Percentiles rank a stretch among this genome's conserved stretches.
Conservation (phyloP, 64 coral and sea anemone genomes). For the Pocillopora verrucosa region DNA sequence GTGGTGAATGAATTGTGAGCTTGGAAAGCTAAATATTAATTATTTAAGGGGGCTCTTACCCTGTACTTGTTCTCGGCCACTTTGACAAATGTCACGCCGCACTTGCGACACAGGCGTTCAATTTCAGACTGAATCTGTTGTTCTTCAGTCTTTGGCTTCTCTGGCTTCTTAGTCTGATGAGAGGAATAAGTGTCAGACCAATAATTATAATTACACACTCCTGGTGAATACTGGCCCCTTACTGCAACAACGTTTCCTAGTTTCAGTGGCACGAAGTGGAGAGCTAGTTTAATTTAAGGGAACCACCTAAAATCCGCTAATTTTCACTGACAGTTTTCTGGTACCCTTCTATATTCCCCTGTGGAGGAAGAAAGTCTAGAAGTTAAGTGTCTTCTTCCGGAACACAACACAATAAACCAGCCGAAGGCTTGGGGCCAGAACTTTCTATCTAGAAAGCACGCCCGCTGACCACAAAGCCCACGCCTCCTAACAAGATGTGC, state of each 20-base stretch:
- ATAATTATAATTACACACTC: neutral
- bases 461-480: no score
- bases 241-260: neutral
- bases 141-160: slow-evolving; percentile 75
- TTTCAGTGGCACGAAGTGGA: no score
- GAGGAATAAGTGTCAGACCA: neutral
- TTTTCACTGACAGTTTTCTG: neutral
- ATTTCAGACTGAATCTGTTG: slow-evolving; percentile 83
- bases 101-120: slow-evolving; percentile 56
- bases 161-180: slow-evolving; percentile 64
- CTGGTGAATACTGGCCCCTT: neutral
- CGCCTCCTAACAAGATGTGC: neutral
- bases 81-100: slow-evolving; percentile 63
- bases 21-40: no score
- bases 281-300: no score
- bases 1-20: no score
- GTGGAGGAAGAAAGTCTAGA: no score
- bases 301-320: neutral
- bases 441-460: no score
- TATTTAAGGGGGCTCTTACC: slow-evolving; percentile 23
- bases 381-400: no score
- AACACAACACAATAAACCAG: no score
- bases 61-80: slow-evolving; percentile 89
- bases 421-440: no score
- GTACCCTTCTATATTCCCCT: no score